Conservation (phyloP, 2,797 vertebrate genomes). For the Balearica regulorum region DNA sequence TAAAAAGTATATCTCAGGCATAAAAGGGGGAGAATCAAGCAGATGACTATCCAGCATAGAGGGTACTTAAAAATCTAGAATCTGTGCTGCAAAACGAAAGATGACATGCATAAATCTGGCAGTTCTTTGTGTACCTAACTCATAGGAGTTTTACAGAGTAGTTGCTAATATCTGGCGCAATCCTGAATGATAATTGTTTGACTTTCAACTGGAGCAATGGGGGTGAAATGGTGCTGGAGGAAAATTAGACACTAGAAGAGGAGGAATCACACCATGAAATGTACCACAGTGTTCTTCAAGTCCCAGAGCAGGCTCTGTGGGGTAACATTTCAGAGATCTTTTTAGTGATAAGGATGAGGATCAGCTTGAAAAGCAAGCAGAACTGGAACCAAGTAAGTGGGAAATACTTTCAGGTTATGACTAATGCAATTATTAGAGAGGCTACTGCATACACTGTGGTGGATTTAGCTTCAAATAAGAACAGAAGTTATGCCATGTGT, state of each 20-base stretch:
- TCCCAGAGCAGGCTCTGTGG: background rate
- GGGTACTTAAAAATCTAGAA: background rate
- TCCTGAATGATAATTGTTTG: background rate
- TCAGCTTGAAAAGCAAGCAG: conserved; percentile 23
- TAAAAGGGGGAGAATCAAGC: background rate
- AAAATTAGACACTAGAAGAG: background rate
- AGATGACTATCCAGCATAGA: background rate
- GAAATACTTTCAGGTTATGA: conserved; percentile 45
- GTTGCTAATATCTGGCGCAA: background rate
- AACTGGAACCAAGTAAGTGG: conserved; percentile 33
- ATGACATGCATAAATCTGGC: background rate
- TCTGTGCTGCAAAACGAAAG: background rate
- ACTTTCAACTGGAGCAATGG: background rate
- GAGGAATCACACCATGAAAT: background rate
- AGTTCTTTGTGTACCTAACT: background rate
- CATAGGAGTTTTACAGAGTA: background rate
- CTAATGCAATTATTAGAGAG: conserved; percentile 48
- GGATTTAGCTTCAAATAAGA: conserved; percentile 28
- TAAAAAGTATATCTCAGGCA: background rate
- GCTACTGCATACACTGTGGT: background rate
- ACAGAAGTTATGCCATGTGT: conserved; percentile 14
- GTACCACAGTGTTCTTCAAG: background rate
- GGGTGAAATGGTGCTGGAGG: background rate
- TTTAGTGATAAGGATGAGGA: background rate
- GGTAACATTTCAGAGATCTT: background rate